These are phyloP conservation scores for Mesodorylaimus sp. DNA, from an alignment of 2,888 invertebrate genomes.

Conservation along the genomic window DNA sequence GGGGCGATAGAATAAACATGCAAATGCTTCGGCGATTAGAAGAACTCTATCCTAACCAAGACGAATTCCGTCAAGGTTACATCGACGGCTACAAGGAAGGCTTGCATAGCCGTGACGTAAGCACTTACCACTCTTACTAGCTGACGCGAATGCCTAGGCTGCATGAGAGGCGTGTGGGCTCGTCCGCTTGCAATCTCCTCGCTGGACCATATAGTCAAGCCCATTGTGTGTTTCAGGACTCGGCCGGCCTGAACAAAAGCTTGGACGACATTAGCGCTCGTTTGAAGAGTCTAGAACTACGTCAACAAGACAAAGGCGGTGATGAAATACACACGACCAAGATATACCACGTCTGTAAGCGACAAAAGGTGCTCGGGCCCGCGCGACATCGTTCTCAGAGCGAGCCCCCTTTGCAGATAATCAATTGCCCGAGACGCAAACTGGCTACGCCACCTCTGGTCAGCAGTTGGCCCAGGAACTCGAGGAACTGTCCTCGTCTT, in stretches of 20 bases:
- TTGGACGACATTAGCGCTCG: no score
- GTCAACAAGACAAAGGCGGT: conserved; percentile 13
- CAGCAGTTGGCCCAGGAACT: conserved; percentile 26
- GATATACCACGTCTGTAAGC: conserved; percentile 30
- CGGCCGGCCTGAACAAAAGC: no score
- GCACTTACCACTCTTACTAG: no score
- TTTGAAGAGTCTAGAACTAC: no score
- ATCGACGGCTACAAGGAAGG: conserved; percentile 30
- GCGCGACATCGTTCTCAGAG: no score
- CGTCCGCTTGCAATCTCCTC: no score
- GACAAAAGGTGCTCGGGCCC: background rate
- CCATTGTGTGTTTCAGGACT: no score
- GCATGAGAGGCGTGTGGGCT: no score
- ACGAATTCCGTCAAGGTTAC: conserved; percentile 29
- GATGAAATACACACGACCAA: conserved; percentile 31
- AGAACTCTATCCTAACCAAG: conserved; percentile 28
- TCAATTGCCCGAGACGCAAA: conserved; percentile 22
- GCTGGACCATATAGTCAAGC: no score
- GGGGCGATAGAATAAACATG: conserved; percentile 27
- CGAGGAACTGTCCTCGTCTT: conserved; percentile 21
- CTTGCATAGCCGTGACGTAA: background rate
- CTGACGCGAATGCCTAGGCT: no score
- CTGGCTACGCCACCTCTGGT: conserved; percentile 18
- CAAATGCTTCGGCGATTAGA: conserved; percentile 26
- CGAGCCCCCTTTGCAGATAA: no score